These are phyloP conservation scores for Sclerodermus sp. DNA, from an alignment of 2,888 invertebrate genomes.

Conservation along the genomic window DNA sequence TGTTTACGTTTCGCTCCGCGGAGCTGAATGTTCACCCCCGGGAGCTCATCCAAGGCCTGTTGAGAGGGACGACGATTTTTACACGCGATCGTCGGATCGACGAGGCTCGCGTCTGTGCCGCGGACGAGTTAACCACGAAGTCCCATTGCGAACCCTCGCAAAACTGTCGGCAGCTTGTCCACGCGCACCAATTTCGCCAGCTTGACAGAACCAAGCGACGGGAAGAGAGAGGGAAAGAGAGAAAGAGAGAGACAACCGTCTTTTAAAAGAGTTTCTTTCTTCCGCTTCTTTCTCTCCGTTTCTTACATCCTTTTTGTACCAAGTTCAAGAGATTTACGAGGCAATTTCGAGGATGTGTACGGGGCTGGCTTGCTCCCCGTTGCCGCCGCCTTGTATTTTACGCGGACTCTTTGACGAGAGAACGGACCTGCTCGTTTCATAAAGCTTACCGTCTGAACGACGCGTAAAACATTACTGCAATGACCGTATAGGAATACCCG, in stretches of 20 bases:
- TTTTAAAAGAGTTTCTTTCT: background rate
- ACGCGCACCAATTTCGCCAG: too few relatives aligned
- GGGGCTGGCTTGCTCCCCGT: background rate
- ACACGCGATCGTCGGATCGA: background rate
- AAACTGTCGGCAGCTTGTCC: too few relatives aligned
- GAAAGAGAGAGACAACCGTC: background rate
- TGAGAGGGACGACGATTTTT: background rate
- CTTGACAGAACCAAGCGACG: too few relatives aligned
- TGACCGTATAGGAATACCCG: too few relatives aligned
- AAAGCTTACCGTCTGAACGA: too few relatives aligned
- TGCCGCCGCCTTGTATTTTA: background rate
- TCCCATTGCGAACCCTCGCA: too few relatives aligned
- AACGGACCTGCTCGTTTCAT: too few relatives aligned
- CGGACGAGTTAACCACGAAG: too few relatives aligned
- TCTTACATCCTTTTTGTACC: background rate
- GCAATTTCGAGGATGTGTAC: background rate
- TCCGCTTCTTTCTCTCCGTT: background rate
- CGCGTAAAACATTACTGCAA: too few relatives aligned
- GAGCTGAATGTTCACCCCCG: constrained; percentile 5
- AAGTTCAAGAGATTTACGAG: background rate
- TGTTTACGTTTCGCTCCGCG: constrained; percentile 14
- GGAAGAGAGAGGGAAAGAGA: background rate
- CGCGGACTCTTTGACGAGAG: background rate
- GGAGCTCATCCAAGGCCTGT: background rate
- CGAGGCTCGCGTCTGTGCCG: too few relatives aligned